A percentile compares a stretch with the other conserved stretches of the same genome.
Conservation (phyloP, 1,140 invertebrate species). For the Galleria mellonella region DNA sequence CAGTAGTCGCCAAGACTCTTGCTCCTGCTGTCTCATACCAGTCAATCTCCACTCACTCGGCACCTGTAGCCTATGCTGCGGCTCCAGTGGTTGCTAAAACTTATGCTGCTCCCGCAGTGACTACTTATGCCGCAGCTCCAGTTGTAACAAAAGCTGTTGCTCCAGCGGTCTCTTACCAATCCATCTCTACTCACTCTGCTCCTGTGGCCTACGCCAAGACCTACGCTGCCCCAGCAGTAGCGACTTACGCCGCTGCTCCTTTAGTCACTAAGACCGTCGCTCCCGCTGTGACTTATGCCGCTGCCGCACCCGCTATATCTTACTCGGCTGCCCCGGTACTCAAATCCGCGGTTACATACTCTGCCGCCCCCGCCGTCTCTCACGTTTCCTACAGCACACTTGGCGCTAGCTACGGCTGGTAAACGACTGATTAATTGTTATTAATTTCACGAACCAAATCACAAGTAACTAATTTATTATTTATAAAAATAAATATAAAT, state of each 20-base stretch:
- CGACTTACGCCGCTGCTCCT: background rate
- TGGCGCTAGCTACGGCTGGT: slow-evolving; percentile 41
- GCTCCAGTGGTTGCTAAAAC: slow-evolving; percentile 4
- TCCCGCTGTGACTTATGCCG: slow-evolving; percentile 9
- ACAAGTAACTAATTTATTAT: too few relatives aligned
- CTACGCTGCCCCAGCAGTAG: background rate
- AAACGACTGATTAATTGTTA: slow-evolving; percentile 2
- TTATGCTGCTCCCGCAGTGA: slow-evolving; percentile 5
- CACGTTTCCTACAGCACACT: slow-evolving; percentile 37
- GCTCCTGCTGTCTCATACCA: slow-evolving; percentile 29
- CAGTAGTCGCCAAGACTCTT: slow-evolving; percentile 19
- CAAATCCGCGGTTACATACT: slow-evolving; percentile 13
- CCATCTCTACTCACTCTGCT: slow-evolving; percentile 29
- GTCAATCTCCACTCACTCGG: slow-evolving; percentile 18
- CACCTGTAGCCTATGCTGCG: slow-evolving; percentile 18
- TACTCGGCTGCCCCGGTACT: slow-evolving; percentile 13
- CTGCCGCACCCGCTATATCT: slow-evolving; percentile 16
- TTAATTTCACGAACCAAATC: too few relatives aligned
- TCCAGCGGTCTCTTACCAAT: slow-evolving; percentile 30
- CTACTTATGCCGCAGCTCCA: slow-evolving; percentile 10
- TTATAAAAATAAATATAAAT: too few relatives aligned
- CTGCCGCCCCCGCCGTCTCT: slow-evolving; percentile 38
- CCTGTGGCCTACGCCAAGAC: background rate
- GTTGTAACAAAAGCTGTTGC: slow-evolving; percentile 13
- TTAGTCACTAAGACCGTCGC: slow-evolving; percentile 17